Conservation (phyloP, 2,113 vertebrate species). For the Poeciliopsis turrubarensis region DNA sequence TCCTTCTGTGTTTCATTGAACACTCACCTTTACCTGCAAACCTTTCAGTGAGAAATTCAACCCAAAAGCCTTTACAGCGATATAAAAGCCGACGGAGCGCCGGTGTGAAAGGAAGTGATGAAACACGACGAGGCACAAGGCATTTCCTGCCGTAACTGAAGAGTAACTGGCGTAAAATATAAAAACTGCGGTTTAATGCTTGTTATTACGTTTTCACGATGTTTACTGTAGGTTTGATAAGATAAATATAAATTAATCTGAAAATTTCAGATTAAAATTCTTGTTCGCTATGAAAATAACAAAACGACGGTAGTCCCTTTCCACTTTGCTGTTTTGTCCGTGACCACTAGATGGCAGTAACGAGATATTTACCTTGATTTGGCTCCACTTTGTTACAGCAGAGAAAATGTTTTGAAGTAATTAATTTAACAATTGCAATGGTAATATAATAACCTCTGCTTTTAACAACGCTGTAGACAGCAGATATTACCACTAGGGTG, state of each 20-base stretch:
- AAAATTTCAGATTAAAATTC: background rate
- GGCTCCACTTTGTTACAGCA: no score
- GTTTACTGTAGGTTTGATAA: background rate
- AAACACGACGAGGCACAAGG: background rate
- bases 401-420: no score
- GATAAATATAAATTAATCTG: background rate
- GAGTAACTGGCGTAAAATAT: background rate
- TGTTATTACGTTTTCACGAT: background rate
- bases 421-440: no score
- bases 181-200: background rate
- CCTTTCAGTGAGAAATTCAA: background rate
- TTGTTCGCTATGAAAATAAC: background rate
- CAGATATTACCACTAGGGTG: no score
- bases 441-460: no score
- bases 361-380: background rate
- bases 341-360: background rate
- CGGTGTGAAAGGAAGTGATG: slow-evolving; percentile 67
- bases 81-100: slow-evolving; percentile 1
- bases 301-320: background rate
- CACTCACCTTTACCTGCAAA: slow-evolving; percentile 33
- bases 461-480: no score
- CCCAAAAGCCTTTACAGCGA: background rate
- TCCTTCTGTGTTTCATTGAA: fast-evolving
- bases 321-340: background rate
- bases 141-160: slow-evolving; percentile 13